phyloP scores from a whole-genome alignment of 53 echinoderm and acorn worm genomes.

The Holothuria scabra region DNA sequence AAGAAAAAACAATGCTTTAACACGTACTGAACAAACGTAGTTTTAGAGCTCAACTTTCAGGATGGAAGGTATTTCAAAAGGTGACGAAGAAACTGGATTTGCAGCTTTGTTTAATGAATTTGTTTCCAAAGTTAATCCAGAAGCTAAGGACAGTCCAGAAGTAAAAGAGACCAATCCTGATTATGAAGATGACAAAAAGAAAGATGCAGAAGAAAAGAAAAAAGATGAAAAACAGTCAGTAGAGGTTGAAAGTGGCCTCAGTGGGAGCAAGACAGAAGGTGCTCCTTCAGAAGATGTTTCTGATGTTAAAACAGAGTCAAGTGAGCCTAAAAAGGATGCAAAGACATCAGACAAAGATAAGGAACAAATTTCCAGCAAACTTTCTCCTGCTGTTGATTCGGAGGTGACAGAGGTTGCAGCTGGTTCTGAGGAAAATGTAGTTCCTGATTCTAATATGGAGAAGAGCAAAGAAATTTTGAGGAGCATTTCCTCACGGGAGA shows the following conservation, averaged over 20 bases:
- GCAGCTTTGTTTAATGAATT: conserved; percentile 37
- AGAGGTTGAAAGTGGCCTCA: no score
- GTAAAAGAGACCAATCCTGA: no score
- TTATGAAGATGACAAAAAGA: no score
- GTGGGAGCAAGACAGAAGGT: no score
- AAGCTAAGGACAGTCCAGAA: neutral
- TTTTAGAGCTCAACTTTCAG: neutral
- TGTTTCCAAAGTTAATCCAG: neutral
- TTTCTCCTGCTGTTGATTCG: no score
- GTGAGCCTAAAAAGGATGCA: neutral
- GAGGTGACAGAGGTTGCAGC: neutral
- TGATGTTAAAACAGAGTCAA: neutral
- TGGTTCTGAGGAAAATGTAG: neutral
- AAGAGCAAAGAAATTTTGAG: neutral
- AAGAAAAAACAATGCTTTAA: no score
- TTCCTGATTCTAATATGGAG: neutral
- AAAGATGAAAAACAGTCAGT: neutral
- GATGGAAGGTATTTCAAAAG: neutral
- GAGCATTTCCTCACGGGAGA: no score
- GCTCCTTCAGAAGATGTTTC: neutral
- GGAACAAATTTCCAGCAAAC: no score
- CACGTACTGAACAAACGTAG: no score
- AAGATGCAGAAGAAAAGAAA: no score
- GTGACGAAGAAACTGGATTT: conserved; percentile 29
- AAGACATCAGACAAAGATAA: no score